Base-by-base conservation (phyloP, 2,888 invertebrate genomes). In the Elgonia sp. region DNA sequence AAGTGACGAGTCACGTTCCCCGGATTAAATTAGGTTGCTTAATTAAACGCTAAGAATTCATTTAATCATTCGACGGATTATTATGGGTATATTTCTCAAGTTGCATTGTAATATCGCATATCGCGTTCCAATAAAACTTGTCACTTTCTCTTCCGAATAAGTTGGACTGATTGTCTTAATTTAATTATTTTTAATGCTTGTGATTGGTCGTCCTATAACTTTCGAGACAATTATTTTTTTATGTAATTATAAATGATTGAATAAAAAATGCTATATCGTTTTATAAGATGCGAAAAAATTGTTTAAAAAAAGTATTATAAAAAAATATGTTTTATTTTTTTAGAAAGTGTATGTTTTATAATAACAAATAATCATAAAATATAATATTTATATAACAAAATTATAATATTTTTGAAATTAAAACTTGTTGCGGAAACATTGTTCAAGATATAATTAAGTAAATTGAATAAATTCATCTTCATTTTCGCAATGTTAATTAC, bases 1-100 rank as follows among this genome's bases (percentile, higher is more conserved):
- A 82, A 82, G 57, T 76, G 77, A 86, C 77, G 82, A 79, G 82
- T 86, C 77, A 86, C 86, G 73, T 86, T 82, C 67, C 12, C 20
- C 18, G 67, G 73, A 83, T 77, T 79, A 72, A 83, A 86, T 86
- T 86, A 77, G 67, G 82, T 65, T 67, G 65, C 76, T 65, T 82
- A 70, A 86, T 82, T 77, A 82, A 82, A 82, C 77, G 55, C 1
- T 60, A 55, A 60, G 60, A 80, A 80, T 80, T 80, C 75, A 40
- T 69, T 85, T 75, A 69, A 80, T 73, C 60, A 60, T 69, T 29
- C 53, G 62, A 69, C 29, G 39, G 50, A 80, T 75, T 62, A 72
- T 79, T 79, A 57, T 18, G 57, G 20, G 8, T 9, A n/a, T 9
- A n/a, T 39, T 10, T 53, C 29, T 40, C 39, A 0, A 46, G 42